Evolutionary conservation across 2,113 vertebrate species (phyloP).

Genomic region (Prietella phreatophila): DNA sequence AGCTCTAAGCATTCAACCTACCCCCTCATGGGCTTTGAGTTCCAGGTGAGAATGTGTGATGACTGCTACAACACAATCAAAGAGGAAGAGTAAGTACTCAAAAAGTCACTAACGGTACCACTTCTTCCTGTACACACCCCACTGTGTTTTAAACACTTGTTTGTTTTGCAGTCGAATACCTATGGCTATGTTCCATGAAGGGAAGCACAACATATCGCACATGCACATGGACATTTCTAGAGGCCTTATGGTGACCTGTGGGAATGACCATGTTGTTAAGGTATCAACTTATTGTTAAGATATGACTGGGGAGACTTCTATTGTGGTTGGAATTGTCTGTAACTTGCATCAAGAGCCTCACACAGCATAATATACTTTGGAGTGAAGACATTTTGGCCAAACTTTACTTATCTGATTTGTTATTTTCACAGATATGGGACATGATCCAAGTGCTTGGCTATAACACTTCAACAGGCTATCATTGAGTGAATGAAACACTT

Average conservation of each 20-base stretch:
- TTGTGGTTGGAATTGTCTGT: background rate
- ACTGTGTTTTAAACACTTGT: background rate
- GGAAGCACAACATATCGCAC: conserved; percentile 93
- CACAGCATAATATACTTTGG: background rate
- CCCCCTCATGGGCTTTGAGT: conserved; percentile 96
- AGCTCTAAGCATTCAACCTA: conserved; percentile 90
- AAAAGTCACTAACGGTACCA: background rate
- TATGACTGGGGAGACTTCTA: background rate
- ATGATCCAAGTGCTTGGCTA: conserved; percentile 94
- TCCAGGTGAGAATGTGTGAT: conserved; percentile 94
- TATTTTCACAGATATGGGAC: conserved; percentile 89
- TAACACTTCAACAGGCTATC: conserved; percentile 89
- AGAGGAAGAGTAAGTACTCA: conserved; percentile 91
- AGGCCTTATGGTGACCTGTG: conserved; percentile 96
- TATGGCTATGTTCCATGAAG: conserved; percentile 95
- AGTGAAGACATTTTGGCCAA: background rate
- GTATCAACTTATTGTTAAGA: conserved; percentile 63
- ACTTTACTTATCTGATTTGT: background rate
- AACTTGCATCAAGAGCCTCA: background rate
- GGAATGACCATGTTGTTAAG: conserved; percentile 92
- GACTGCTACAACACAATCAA: conserved; percentile 89
- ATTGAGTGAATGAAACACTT: conserved; percentile 71
- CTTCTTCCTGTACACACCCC: background rate
- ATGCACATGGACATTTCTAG: conserved; percentile 94
- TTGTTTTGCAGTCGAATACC: conserved; percentile 78